phyloP scores from a whole-genome alignment of 2,888 invertebrate species.

The Hirtodrosophila histrioides region DNA sequence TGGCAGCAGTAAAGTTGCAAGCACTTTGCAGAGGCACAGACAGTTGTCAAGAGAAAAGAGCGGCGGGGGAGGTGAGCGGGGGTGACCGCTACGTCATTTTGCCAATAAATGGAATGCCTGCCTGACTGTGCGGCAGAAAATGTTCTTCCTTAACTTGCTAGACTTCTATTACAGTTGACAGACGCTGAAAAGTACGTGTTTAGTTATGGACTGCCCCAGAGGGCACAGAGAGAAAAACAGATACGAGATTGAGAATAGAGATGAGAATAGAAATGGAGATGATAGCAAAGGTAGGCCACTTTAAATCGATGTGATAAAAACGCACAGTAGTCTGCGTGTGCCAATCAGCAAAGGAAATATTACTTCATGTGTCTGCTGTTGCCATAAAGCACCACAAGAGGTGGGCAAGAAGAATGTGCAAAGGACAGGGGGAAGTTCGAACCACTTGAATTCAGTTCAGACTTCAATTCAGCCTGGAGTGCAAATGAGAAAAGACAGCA shows the following conservation, averaged over 20 bases:
- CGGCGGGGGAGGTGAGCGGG: neutral
- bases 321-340: conserved; percentile 32
- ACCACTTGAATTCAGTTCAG: conserved; percentile 52
- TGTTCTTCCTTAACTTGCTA: conserved; percentile 27
- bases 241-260: neutral
- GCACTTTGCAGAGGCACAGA: conserved; percentile 29
- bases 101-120: conserved; percentile 51
- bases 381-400: conserved; percentile 58
- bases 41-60: conserved; percentile 35
- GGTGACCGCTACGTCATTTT: conserved; percentile 40
- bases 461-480: conserved; percentile 52
- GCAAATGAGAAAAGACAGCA: conserved; percentile 72
- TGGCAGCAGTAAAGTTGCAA: conserved; percentile 17
- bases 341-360: conserved; percentile 66
- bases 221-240: conserved; percentile 5
- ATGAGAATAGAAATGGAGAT: conserved; percentile 1
- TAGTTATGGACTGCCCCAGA: conserved; percentile 35
- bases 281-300: conserved; percentile 37
- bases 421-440: conserved; percentile 24
- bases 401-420: conserved; percentile 11
- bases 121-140: conserved; percentile 26
- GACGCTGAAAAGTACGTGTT: conserved; percentile 65
- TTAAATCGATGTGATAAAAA: conserved; percentile 46
- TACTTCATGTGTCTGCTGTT: conserved; percentile 48
- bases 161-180: conserved; percentile 55